Conservation (phyloP, 2,797 vertebrate genomes). For the Meriones psammophilus region DNA sequence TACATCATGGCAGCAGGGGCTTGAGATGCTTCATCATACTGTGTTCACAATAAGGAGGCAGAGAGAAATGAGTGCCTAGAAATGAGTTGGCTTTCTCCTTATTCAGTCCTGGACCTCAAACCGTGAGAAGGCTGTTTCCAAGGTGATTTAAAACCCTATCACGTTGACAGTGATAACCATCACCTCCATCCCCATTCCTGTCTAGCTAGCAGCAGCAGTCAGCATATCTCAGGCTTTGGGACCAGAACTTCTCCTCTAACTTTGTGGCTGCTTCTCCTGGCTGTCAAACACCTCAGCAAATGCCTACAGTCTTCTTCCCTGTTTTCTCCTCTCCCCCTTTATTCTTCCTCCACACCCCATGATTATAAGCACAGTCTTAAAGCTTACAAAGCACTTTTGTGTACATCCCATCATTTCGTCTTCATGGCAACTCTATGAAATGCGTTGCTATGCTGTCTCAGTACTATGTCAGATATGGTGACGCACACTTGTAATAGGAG, state of each 20-base stretch:
- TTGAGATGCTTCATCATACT: neutral
- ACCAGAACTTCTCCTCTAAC: neutral
- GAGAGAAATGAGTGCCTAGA: too few relatives aligned
- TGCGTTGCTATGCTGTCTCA: neutral
- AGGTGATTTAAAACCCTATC: neutral
- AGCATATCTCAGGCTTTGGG: neutral
- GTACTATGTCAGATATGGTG: neutral
- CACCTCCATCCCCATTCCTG: neutral
- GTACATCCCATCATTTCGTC: neutral
- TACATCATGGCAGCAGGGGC: too few relatives aligned
- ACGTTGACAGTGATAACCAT: neutral
- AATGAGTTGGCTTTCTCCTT: neutral
- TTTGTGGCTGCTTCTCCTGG: neutral
- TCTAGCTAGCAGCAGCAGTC: neutral
- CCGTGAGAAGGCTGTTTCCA: neutral
- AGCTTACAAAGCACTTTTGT: neutral
- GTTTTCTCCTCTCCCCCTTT: neutral
- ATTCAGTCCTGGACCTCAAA: neutral
- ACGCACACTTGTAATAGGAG: neutral
- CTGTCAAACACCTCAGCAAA: neutral
- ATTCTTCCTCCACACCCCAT: neutral
- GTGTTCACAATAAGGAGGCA: neutral
- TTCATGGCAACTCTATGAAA: neutral
- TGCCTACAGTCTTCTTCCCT: neutral
- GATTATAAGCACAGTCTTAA: neutral